Percentiles rank a stretch among this genome's conserved stretches.
Evolutionary conservation across 1,140 invertebrate species (phyloP).

Genomic region (Aphelinus atriplicis): DNA sequence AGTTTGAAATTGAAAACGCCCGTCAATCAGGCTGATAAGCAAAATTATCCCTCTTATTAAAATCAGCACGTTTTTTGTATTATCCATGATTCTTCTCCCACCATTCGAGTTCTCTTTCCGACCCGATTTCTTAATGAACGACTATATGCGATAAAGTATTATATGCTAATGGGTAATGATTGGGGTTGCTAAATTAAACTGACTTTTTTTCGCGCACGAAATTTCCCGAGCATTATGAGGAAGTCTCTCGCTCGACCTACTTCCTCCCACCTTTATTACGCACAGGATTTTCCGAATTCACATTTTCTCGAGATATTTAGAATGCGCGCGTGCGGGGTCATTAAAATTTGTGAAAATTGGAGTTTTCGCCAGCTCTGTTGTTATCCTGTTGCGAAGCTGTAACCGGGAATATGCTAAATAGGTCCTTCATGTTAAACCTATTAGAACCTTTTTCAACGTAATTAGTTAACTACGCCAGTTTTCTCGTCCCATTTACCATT

Average conservation of each 20-base stretch:
- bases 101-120: neutral
- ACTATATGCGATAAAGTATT: constrained; percentile 23
- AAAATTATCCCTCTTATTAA: neutral
- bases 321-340: constrained; percentile 16
- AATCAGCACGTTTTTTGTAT: no score
- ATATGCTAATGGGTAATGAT: constrained; percentile 36
- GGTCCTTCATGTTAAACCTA: no score
- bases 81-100: no score
- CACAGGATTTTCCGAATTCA: constrained; percentile 6
- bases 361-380: neutral
- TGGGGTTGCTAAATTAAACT: constrained; percentile 18
- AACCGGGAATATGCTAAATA: no score
- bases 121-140: constrained; percentile 20
- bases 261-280: constrained; percentile 23
- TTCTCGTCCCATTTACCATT: no score
- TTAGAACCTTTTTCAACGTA: no score
- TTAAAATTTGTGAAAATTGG: constrained; percentile 22
- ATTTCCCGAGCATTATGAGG: constrained; percentile 24
- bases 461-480: no score
- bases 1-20: constrained; percentile 14
- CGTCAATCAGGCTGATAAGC: constrained; percentile 14
- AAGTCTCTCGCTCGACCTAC: constrained; percentile 21
- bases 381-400: no score
- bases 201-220: constrained; percentile 17
- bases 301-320: constrained; percentile 19